Evolutionary conservation across 2,888 invertebrate species (phyloP).

Genomic region (Trichogramma evanescens): DNA sequence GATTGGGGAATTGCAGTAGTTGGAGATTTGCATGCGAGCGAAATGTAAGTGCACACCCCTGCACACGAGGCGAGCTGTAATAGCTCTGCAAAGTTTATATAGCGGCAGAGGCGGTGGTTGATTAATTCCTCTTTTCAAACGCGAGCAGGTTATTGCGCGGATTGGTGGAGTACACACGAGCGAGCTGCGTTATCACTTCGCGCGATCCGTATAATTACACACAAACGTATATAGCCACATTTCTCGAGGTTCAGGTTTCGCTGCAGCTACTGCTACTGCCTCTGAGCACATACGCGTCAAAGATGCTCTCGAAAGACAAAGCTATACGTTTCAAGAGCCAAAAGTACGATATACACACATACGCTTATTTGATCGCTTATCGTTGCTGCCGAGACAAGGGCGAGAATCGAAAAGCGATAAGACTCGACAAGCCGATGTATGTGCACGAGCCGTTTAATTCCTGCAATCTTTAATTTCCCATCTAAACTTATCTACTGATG

Average conservation of each 20-base stretch:
- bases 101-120: not conserved
- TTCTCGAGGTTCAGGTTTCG: conserved; percentile 2
- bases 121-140: conserved; percentile 9
- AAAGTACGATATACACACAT: not conserved
- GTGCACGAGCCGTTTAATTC: not conserved
- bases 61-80: not conserved
- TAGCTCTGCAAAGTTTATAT: not conserved
- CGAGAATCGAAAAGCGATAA: not conserved
- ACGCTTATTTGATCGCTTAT: not conserved
- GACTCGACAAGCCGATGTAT: not conserved
- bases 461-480: no score
- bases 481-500: no score
- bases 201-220: conserved; percentile 14
- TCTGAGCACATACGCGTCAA: not conserved
- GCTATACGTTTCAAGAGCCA: not conserved
- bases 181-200: not conserved
- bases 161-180: not conserved
- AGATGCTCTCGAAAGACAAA: conserved; percentile 12
- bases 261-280: not conserved
- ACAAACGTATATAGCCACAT: not conserved
- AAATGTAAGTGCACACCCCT: not conserved
- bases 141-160: no score
- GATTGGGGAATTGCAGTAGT: no score
- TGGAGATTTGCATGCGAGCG: no score
- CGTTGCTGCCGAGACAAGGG: not conserved